Base-by-base conservation (phyloP, 2,888 invertebrate genomes). In the Stenotaenia linearis region DNA sequence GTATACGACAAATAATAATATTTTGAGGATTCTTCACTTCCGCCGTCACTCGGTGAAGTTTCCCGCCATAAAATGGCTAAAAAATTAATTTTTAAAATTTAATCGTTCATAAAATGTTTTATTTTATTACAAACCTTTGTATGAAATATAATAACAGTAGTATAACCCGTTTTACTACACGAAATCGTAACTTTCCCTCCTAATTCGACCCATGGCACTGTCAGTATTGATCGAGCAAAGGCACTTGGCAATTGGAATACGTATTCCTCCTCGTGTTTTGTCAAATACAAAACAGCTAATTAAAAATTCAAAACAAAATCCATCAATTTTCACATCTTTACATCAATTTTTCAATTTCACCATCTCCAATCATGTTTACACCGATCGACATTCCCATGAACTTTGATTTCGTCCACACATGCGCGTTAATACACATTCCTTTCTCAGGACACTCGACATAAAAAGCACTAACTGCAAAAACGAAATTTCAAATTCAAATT, bases 51-150 rank as follows among this genome's bases (percentile, higher is more conserved):
- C 86, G 84, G 82, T 89, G 87, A 21, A 88, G 83, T 82, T 86
- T 87, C n/a, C 88, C 88, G 78, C 88, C 88, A 84, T 88, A 88
- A 83, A 88, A 89, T 35, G 88, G 88, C 88, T 88, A 83, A 18
- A 84, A 84, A 56, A 78, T 37, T 76, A 80, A 75, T 30, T 75
- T 25, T 23, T 1, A 75, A 1, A 10, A 28, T 30, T 21, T 10
- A 18, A 3, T 75, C 28, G 23, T 6, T 0, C 6, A 10, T 30
- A 18, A 30, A 0, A 12, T n/a, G 37, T 15, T 6, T 80, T 80
- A n/a, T 5, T 1, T 1, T 6, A 69, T 45, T n/a, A 35, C 81
- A 75, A 82, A 87, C 87, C 86, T 88, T 88, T 3, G 88, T 88
- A 82, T 88, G 88, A 83, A 88, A 88, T 81, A 85, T 84, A 40